phyloP scores from a whole-genome alignment of 2,797 vertebrate genomes.

The Tauraco hartlaubi region DNA sequence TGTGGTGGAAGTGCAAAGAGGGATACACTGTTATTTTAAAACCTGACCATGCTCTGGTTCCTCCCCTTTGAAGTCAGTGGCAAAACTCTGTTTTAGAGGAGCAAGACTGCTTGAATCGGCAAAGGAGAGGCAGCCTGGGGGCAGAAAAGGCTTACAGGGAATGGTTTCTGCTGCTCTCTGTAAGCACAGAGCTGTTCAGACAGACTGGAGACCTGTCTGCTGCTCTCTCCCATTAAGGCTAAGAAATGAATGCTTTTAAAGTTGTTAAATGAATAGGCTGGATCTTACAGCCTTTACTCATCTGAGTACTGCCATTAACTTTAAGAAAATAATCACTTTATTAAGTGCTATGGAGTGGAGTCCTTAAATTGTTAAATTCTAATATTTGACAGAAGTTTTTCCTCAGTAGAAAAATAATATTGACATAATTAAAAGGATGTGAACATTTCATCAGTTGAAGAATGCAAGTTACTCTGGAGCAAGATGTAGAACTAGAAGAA shows the following conservation, averaged over 20 bases:
- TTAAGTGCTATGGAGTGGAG: slow-evolving; percentile 15
- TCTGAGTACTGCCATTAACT: slow-evolving; percentile 33
- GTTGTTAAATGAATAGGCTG: slow-evolving; percentile 50
- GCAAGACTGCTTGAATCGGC: not conserved
- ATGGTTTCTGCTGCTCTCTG: slow-evolving; percentile 29
- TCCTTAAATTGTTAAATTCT: slow-evolving; percentile 47
- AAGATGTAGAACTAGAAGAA: slow-evolving; percentile 71
- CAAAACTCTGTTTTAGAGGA: not conserved
- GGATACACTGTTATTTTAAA: not conserved
- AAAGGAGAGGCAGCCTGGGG: slow-evolving; percentile 47
- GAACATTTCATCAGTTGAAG: slow-evolving; percentile 68
- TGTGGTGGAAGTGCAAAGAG: not conserved
- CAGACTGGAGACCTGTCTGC: slow-evolving; percentile 59
- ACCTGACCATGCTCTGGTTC: not conserved
- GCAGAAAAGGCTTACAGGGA: slow-evolving; percentile 37
- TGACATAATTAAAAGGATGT: slow-evolving; percentile 61
- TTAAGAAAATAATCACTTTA: slow-evolving; percentile 60
- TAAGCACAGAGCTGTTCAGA: slow-evolving; percentile 41
- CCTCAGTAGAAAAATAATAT: slow-evolving; percentile 42
- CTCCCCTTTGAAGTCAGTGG: slow-evolving; percentile 44
- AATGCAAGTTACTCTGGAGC: slow-evolving; percentile 50
- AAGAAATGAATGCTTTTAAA: slow-evolving; percentile 60
- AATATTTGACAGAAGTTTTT: slow-evolving; percentile 33
- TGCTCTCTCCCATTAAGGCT: slow-evolving; percentile 4
- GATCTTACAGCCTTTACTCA: slow-evolving; percentile 46